phyloP scores from a whole-genome alignment of 2,113 vertebrate species.

The Vidua chalybeata region DNA sequence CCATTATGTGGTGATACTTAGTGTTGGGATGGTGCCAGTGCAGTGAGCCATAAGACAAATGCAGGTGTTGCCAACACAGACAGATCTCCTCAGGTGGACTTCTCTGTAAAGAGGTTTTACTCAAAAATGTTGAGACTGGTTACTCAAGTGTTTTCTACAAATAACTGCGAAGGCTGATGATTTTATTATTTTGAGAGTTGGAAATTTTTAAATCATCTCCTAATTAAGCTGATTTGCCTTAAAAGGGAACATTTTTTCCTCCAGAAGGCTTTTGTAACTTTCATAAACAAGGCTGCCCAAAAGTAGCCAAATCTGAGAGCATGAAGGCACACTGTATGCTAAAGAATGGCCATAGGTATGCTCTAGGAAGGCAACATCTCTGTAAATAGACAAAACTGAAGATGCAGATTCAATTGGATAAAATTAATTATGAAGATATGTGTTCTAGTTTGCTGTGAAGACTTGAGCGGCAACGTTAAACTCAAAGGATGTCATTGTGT shows the following conservation, averaged over 20 bases:
- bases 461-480: background rate
- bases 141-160: background rate
- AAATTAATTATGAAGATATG: background rate
- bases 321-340: fast-evolving
- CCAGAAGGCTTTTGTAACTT: background rate
- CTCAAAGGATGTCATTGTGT: background rate
- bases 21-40: background rate
- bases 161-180: background rate
- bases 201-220: no score
- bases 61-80: background rate
- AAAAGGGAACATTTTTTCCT: background rate
- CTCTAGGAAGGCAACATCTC: background rate
- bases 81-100: background rate
- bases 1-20: background rate
- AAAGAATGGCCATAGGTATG: background rate
- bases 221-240: background rate
- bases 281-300: background rate
- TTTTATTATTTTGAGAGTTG: background rate
- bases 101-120: background rate
- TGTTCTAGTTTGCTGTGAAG: background rate
- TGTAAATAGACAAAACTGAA: background rate
- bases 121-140: background rate
- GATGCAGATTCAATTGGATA: background rate
- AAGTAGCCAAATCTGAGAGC: background rate
- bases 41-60: background rate